Percentiles rank a stretch among this genome's conserved stretches.
These are phyloP conservation scores for Thunnus albacares DNA, from an alignment of 2,797 vertebrate genomes.

Conservation along the genomic window DNA sequence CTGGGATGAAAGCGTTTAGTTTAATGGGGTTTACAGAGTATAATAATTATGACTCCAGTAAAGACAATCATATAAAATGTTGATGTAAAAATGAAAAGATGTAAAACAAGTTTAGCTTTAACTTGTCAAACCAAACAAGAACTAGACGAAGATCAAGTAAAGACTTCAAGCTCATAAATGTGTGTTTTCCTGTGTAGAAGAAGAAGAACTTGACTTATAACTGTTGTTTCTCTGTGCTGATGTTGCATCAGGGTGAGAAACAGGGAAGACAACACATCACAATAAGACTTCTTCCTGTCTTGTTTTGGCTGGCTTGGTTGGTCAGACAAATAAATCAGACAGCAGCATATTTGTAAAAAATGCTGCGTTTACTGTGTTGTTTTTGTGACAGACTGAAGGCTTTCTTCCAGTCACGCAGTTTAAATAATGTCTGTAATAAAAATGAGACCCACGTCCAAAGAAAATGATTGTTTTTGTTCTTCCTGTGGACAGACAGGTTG, in stretches of 20 bases:
- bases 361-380: not conserved
- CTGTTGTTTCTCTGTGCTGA: too few species aligned
- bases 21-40: too few species aligned
- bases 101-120: too few species aligned
- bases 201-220: not conserved
- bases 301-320: conserved; percentile 14
- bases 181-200: too few species aligned
- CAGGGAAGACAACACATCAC: not conserved
- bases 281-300: not conserved
- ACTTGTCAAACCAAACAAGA: too few species aligned
- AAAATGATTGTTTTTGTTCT: conserved; percentile 11
- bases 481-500: not conserved
- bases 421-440: conserved; percentile 25
- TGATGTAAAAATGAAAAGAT: too few species aligned
- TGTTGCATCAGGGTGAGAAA: not conserved
- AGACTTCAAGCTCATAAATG: too few species aligned
- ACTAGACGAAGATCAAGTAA: too few species aligned
- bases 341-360: not conserved
- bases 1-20: too few species aligned
- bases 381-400: conserved; percentile 14
- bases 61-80: too few species aligned
- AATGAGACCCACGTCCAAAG: conserved; percentile 15
- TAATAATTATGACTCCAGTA: too few species aligned
- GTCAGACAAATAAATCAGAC: conserved; percentile 42
- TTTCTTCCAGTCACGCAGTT: conserved; percentile 14